A percentile compares a stretch with the other conserved stretches of the same genome.
These are phyloP conservation scores for Mythimna lalbum DNA, from an alignment of 2,888 invertebrate genomes.

Conservation along the genomic window DNA sequence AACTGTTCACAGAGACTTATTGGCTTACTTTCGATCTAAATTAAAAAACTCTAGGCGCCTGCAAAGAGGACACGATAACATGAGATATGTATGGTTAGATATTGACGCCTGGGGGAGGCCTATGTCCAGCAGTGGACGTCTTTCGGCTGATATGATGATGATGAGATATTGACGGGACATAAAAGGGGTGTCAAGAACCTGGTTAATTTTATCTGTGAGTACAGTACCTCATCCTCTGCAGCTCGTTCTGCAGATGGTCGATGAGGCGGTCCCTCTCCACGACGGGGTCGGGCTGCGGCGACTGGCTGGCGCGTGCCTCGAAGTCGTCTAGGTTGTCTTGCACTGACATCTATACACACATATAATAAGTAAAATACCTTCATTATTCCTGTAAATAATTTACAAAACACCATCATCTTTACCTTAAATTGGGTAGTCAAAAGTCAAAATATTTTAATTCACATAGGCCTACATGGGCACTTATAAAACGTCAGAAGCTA, in stretches of 20 bases:
- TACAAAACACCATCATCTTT: no score
- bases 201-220: background rate
- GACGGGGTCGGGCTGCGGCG: conserved; percentile 86
- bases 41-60: background rate
- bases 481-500: no score
- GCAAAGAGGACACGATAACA: no score
- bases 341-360: conserved; percentile 61
- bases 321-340: conserved; percentile 77
- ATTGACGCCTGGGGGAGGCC: no score
- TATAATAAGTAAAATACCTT: background rate
- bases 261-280: conserved; percentile 94
- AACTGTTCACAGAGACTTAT: no score
- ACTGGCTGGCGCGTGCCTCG: conserved; percentile 78
- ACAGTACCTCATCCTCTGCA: conserved; percentile 92
- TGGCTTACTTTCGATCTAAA: background rate
- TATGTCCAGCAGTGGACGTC: no score
- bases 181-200: background rate
- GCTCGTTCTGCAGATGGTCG: conserved; percentile 94
- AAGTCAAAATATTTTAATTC: no score
- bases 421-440: no score
- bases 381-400: no score
- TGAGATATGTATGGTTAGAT: no score
- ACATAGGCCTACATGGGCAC: no score
- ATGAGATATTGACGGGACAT: background rate
- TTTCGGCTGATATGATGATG: no score